phyloP scores from a whole-genome alignment of 2,113 vertebrate species.

The Pitta sordida region DNA sequence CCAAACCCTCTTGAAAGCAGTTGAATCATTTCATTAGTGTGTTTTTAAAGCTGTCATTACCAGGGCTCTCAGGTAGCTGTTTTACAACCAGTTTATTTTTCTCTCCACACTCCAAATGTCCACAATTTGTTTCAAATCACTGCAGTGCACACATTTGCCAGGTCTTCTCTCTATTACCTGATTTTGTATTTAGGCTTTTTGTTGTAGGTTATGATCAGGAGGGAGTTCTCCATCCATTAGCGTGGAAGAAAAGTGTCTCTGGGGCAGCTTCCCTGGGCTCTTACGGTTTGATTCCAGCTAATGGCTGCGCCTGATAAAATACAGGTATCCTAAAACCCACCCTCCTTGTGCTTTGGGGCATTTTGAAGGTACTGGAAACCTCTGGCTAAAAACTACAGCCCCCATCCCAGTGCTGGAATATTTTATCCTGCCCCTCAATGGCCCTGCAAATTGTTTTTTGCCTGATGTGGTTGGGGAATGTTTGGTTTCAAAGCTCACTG shows the following conservation, averaged over 20 bases:
- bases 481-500: background rate
- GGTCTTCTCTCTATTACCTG: background rate
- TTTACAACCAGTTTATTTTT: background rate
- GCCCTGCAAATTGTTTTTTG: background rate
- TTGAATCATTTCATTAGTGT: background rate
- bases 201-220: background rate
- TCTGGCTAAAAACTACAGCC: background rate
- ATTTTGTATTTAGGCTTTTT: background rate
- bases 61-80: background rate
- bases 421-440: background rate
- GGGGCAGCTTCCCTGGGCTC: background rate
- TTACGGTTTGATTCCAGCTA: background rate
- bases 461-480: background rate
- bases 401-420: background rate
- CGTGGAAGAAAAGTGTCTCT: background rate
- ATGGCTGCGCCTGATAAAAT: background rate
- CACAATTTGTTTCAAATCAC: background rate
- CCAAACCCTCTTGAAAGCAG: background rate
- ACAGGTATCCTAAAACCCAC: background rate
- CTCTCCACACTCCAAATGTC: accelerated
- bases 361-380: background rate
- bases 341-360: background rate
- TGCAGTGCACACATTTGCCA: background rate
- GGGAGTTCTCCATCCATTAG: background rate
- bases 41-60: background rate